These are phyloP conservation scores for Sinonovacula constricta DNA, from an alignment of 1,140 invertebrate genomes.

Conservation along the genomic window DNA sequence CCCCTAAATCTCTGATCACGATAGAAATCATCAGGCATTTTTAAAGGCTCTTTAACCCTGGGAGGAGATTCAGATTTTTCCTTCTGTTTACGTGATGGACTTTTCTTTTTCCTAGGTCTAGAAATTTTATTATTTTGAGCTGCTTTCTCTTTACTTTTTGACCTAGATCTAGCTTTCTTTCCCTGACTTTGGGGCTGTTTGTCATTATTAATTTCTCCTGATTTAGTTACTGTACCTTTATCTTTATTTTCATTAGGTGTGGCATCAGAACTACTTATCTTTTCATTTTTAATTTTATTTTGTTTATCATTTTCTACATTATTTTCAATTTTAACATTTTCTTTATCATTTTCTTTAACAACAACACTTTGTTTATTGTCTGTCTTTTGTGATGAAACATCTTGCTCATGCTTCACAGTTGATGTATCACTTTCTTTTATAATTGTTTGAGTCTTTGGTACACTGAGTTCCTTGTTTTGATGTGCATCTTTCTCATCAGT, in stretches of 20 bases:
- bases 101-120: not conserved
- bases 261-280: too few relatives aligned
- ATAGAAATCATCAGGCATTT: slow-evolving; percentile 1
- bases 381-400: slow-evolving; percentile 20
- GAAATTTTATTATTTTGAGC: not conserved
- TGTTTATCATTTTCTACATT: not conserved
- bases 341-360: slow-evolving; percentile 7
- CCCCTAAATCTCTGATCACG: not conserved
- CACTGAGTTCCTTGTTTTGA: not conserved
- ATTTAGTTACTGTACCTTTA: too few relatives aligned
- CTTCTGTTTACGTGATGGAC: slow-evolving; percentile 12
- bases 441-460: slow-evolving; percentile 13
- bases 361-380: not conserved
- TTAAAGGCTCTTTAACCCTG: slow-evolving; percentile 35
- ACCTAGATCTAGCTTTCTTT: slow-evolving; percentile 18
- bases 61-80: slow-evolving; percentile 20
- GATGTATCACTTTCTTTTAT: slow-evolving; percentile 29
- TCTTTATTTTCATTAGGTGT: too few relatives aligned
- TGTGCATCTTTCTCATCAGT: not conserved
- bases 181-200: slow-evolving; percentile 2
- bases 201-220: not conserved
- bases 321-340: slow-evolving; percentile 9
- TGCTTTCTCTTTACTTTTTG: slow-evolving; percentile 27
- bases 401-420: not conserved
- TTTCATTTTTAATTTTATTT: slow-evolving; percentile 16